phyloP scores from a whole-genome alignment of 2,113 vertebrate genomes.

The Anas platyrhynchos region DNA sequence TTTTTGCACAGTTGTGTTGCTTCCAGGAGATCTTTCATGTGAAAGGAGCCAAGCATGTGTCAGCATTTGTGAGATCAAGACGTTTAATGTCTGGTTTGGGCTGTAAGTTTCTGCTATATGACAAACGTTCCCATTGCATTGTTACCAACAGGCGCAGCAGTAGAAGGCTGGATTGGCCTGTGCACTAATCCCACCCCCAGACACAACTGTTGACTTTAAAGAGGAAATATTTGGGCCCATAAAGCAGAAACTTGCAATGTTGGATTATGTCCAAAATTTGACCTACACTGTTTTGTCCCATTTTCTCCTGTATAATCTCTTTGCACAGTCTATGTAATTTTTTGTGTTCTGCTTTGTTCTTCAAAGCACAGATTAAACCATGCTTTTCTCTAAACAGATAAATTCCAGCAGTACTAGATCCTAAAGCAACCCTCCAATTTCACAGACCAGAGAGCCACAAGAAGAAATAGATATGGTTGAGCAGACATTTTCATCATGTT shows the following conservation, averaged over 20 bases:
- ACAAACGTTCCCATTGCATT: neutral
- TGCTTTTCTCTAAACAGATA: constrained; percentile 22
- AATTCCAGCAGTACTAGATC: constrained; percentile 43
- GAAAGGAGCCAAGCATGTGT: neutral
- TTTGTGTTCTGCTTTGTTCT: constrained; percentile 39
- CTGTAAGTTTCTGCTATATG: neutral
- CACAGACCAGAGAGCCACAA: constrained; percentile 38
- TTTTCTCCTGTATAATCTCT: constrained; percentile 37
- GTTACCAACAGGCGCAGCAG: neutral
- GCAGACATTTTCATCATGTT: neutral
- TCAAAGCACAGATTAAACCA: constrained; percentile 33
- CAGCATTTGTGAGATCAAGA: neutral
- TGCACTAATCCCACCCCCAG: neutral
- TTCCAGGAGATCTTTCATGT: neutral
- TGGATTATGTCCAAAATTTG: neutral
- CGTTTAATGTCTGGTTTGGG: neutral
- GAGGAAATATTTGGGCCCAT: neutral
- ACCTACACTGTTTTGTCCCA: neutral
- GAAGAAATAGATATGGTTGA: constrained; percentile 5
- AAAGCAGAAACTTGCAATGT: neutral
- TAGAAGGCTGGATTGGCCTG: neutral
- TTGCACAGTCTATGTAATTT: neutral
- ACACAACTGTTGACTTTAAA: neutral
- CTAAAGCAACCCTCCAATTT: constrained; percentile 52
- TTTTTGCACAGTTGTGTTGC: neutral